These are phyloP conservation scores for Tenthredo amoena DNA, from an alignment of 2,888 invertebrate species.

Conservation along the genomic window DNA sequence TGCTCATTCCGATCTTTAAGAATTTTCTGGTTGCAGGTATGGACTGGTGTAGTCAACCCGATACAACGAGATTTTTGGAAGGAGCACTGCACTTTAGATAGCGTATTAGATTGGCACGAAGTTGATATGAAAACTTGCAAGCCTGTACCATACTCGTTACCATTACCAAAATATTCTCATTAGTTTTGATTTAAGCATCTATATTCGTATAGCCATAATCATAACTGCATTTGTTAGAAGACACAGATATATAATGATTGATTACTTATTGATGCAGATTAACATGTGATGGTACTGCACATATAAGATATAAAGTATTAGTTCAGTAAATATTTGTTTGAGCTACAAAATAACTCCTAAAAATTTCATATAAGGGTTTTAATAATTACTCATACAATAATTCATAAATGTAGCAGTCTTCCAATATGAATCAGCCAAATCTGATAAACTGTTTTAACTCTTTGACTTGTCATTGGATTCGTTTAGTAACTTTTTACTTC, in stretches of 20 bases:
- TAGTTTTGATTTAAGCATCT: neutral
- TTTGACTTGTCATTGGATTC: no score
- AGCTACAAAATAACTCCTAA: neutral
- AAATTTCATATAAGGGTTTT: neutral
- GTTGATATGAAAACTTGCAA: constrained; percentile 75
- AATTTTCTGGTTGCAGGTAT: constrained; percentile 77
- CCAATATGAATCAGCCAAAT: no score
- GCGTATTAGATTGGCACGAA: constrained; percentile 78
- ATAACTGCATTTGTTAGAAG: neutral
- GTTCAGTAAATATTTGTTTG: neutral
- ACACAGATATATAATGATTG: neutral
- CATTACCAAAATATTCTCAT: constrained; percentile 74
- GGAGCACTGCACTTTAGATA: constrained; percentile 77
- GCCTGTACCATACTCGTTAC: constrained; percentile 78
- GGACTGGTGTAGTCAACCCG: constrained; percentile 79
- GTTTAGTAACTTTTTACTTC: no score
- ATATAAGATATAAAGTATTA: neutral
- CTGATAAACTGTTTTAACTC: no score
- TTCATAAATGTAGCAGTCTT: no score
- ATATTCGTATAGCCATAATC: neutral
- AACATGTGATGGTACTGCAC: no score
- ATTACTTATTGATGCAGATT: neutral
- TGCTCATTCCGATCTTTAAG: neutral
- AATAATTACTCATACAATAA: neutral
- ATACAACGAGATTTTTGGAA: constrained; percentile 79